Evolutionary conservation across 2,113 vertebrate species (phyloP), one percentile per base, ranked within the genome.

Genomic region (Caretta caretta): DNA sequence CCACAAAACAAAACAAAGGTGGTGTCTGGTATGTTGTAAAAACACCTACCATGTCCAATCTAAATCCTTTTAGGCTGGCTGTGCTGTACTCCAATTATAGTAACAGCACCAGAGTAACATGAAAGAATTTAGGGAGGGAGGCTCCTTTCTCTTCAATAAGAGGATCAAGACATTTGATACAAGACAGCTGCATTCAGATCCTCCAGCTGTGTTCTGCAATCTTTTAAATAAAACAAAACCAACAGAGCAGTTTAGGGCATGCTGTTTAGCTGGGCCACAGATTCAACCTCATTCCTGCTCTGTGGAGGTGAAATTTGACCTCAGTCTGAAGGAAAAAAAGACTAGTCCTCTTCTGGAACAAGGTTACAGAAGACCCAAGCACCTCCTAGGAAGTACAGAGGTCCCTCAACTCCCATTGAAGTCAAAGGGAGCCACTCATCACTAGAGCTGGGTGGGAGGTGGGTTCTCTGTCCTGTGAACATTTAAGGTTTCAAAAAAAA

Each of bases 91-190:
- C 69, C 72, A 25, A 78, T 51, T 50, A 78, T 4, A 93, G 53
- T 49, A 80, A 54, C 53, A 50, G 24, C 35, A 93, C 50, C 83
- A 88, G 78, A 56, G 83, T 50, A 93, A 56, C 0, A 0, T 54
- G 51, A 86, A 94, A 87, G 90, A 94, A 96, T 94, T 91, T 92
- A 35, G 83, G 92, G 93, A 94, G 88, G 90, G 83, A 81, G 89
- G 81, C 48, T 86, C 81, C 88, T 90, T 22, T 10, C 69, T 92
- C 78, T 91, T 10, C 24, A n/a, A 79, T 38, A 83, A 92, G 83
- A 1, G 83, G 76, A 54, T 92, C 5, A 81, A 96, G 86, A 90
- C 83, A 92, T 88, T 88, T 95, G 86, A 69, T 87, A 4, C 0
- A 6, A 83, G 86, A 24, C 88, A 97, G 83, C 83, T 90, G 87